Evolutionary conservation across 2,797 vertebrate genomes (phyloP).

Genomic region (Falco berigora): DNA sequence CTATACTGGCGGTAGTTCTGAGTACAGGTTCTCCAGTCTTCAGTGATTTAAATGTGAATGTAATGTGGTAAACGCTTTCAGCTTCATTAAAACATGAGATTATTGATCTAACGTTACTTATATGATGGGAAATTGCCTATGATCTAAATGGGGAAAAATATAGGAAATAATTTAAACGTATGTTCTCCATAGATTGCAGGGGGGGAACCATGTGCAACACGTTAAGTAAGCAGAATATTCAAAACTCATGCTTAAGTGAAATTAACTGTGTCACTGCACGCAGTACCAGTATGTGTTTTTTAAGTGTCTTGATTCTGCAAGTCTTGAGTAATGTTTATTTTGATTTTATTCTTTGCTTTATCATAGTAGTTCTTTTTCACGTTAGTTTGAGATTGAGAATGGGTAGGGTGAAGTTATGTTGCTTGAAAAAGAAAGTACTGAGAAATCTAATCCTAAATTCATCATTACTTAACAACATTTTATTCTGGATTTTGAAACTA

Average conservation of each 20-base stretch:
- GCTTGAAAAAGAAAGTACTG: not conserved
- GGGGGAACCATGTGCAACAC: accelerated
- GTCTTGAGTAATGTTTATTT: not conserved
- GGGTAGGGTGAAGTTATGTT: not conserved
- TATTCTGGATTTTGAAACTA: not conserved
- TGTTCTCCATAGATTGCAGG: not conserved
- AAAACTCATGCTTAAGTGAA: not conserved
- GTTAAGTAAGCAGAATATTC: not conserved
- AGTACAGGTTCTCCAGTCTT: not conserved
- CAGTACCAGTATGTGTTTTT: not conserved
- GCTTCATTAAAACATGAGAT: not conserved
- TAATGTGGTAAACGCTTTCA: not conserved
- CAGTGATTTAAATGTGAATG: not conserved
- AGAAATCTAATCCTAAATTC: not conserved
- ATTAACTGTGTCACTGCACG: not conserved
- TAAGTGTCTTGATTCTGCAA: not conserved
- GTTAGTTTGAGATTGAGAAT: not conserved
- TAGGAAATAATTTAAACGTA: not conserved
- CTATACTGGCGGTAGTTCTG: not conserved
- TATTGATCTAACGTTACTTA: not conserved
- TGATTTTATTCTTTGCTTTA: not conserved
- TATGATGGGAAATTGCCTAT: not conserved
- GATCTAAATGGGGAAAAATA: not conserved
- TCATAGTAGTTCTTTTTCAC: not conserved
- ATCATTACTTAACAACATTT: not conserved